Evolutionary conservation across 2,888 invertebrate genomes (phyloP), one percentile per base, ranked within the genome.

Genomic region (Glyphotaelius pellucidus): DNA sequence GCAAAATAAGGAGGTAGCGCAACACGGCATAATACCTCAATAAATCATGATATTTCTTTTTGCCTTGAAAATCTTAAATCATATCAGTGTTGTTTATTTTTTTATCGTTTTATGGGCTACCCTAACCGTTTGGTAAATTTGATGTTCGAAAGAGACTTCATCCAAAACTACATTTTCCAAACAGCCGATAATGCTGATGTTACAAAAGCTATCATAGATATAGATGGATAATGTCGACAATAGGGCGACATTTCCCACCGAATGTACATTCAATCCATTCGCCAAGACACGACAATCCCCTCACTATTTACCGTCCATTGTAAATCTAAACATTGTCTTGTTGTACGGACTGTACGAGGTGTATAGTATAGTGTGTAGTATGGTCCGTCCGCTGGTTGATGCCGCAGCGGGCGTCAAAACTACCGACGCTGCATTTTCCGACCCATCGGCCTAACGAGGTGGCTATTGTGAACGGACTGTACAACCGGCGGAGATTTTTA

Each of bases 401-500:
- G 81, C 30, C 32, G 81, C 32, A 81, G 38, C 42, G 80, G 80
- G 89, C 89, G 89, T 80, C 89, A 80, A 89, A 80, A 12, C 89
- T 35, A 38, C 89, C 89, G 14, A 89, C 90, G 86, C 80, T 88
- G 90, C 90, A 92, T 90, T 92, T 92, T 90, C 90, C 90, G 80
- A 25, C 30, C 90, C 90, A 90, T 92, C 92, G 90, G 52, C 52
- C 92, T 92, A 92, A 92, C 92, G 92, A 92, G 90, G 32, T 47
- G 90, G 31, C 92, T 88, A 92, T 92, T 92, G 92, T 92, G 67
- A 79, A 52, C 80, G 30, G 32, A 38, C 67, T 67, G 67, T 67
- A 67, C 67, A 67, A n/a, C 67, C 25, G 9, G n/a, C 9, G 67
- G 25, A 2, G 67, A 67, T 25, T 9, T 67, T 25, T 67, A 25